A percentile compares a stretch with the other conserved stretches of the same genome.
phyloP scores from a whole-genome alignment of 2,113 vertebrate species.

The Pedionomus torquatus region DNA sequence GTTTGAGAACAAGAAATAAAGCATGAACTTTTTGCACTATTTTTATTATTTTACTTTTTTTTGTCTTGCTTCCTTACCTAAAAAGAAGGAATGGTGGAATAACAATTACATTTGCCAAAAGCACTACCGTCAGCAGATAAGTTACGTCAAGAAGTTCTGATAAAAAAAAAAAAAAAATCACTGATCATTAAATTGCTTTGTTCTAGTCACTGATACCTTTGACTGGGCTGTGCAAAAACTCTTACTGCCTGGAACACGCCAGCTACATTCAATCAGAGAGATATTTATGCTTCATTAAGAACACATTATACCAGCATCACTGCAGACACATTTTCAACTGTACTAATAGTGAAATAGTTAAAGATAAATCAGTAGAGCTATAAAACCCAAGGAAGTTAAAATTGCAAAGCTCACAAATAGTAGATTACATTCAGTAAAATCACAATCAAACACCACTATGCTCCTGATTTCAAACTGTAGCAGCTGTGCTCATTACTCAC shows the following conservation, averaged over 20 bases:
- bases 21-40: background rate
- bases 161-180: background rate
- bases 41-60: background rate
- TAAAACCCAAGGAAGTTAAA: slow-evolving; percentile 18
- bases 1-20: background rate
- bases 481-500: slow-evolving; percentile 49
- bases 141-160: background rate
- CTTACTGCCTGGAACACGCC: background rate
- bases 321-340: background rate
- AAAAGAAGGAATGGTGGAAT: background rate
- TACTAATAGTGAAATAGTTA: background rate
- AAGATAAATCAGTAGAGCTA: slow-evolving; percentile 19
- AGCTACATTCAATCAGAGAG: background rate
- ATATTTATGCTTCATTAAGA: slow-evolving; percentile 20
- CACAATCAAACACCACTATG: slow-evolving; percentile 52
- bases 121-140: background rate
- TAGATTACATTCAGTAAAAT: slow-evolving; percentile 8
- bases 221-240: background rate
- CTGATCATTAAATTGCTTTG: background rate
- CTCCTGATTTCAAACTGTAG: slow-evolving; percentile 45
- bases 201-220: background rate
- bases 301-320: background rate
- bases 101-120: background rate
- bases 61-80: background rate
- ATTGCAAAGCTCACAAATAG: slow-evolving; percentile 37